Base-by-base conservation (phyloP, 2,113 vertebrate genomes). In the Microcebus ravelobensis region DNA sequence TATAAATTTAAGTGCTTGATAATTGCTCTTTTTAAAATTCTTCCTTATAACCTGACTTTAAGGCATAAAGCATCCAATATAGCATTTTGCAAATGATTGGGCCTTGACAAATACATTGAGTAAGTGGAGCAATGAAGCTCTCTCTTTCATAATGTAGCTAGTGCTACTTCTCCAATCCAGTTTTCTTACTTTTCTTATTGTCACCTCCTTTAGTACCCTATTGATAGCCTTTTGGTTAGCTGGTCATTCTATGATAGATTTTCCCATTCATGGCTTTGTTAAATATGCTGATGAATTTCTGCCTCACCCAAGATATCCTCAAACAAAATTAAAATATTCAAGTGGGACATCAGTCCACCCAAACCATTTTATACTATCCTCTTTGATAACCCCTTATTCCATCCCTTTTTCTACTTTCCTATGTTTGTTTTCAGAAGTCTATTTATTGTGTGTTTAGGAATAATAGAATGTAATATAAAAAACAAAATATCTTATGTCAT, bases 271-370 rank as follows among this genome's bases (percentile, higher is more conserved):
- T 45, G 23, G 2, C 3, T 80, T 94, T 89, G 8, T 86, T 73
- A 59, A 94, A 76, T 12, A 65, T 71, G 21, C 2, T 31, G 4
- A 50, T 9, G 10, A 84, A 42, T 70, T 83, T 10, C 27, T 87
- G 36, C 9, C 23, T 5, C 20, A 77, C 12, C 9, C 65, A 91
- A 80, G 6, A 90, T 31, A 84, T 93, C n/a, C 25, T 59, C 57
- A 79, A 95, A 87, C 21, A 89, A 83, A 95, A 74, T 39, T 80
- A 81, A 65, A 92, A 61, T 80, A 36, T 50, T 87, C 50, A 87
- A 83, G 25, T 59, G 34, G 5, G 3, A 1, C 14, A 80, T 83
- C 9, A 79, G 67, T 61, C 20, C 27, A 55, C 8, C 12, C 2
- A 70, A 42, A 1, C 27, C 6, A 48, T 59, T 23, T 94, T 80